A percentile compares a stretch with the other conserved stretches of the same genome.
phyloP scores from a whole-genome alignment of 2,888 invertebrate genomes.

The Rhingia campestris region DNA sequence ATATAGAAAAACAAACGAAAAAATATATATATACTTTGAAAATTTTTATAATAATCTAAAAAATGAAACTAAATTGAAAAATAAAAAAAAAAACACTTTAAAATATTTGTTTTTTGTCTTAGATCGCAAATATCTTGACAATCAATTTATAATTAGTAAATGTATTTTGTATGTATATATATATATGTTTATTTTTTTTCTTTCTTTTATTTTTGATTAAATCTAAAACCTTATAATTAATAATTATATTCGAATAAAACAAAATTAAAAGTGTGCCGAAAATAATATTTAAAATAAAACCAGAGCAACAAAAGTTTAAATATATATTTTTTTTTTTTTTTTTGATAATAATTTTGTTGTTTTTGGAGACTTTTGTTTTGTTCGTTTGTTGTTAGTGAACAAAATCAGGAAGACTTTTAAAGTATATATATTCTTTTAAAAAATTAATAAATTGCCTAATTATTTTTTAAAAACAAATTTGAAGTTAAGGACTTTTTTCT shows the following conservation, averaged over 20 bases:
- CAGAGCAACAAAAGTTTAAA: conserved; percentile 41
- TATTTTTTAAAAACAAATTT: conserved; percentile 34
- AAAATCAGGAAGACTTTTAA: conserved; percentile 69
- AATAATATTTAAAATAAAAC: background rate
- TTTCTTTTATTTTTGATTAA: conserved; percentile 57
- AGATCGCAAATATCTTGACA: conserved; percentile 47
- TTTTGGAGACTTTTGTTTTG: background rate
- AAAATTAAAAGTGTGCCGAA: conserved; percentile 45
- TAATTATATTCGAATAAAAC: conserved; percentile 63
- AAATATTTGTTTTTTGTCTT: conserved; percentile 40
- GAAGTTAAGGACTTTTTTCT: conserved; percentile 1
- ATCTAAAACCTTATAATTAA: conserved; percentile 69
- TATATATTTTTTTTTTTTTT: conserved; percentile 30
- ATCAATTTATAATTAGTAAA: conserved; percentile 49
- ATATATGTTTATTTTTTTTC: conserved; percentile 30
- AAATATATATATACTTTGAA: conserved; percentile 14
- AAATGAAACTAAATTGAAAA: background rate
- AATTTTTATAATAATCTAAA: conserved; percentile 33
- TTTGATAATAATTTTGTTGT: conserved; percentile 31
- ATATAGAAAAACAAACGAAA: conserved; percentile 35
- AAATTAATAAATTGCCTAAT: conserved; percentile 38
- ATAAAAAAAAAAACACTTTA: conserved; percentile 20
- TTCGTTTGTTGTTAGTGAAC: conserved; percentile 22
- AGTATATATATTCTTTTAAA: conserved; percentile 9
- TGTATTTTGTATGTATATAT: conserved; percentile 62